Conservation (phyloP, 2,888 invertebrate genomes). For the Calliphora vomitoria region DNA sequence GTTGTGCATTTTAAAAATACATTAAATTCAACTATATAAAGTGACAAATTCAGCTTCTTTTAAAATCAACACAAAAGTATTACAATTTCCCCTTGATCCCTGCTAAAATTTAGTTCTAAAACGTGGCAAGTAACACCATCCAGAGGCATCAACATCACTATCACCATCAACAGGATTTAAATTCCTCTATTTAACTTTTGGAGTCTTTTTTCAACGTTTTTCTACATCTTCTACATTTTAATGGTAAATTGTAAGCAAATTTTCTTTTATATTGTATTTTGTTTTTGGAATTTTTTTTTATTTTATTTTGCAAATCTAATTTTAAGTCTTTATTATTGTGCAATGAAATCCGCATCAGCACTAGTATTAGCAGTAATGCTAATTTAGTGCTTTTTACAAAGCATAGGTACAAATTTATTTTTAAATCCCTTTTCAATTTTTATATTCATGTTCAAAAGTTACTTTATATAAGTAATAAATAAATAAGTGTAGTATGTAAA, state of each 20-base stretch:
- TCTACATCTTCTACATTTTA: slow-evolving; percentile 53
- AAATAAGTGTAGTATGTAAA: too few relatives aligned
- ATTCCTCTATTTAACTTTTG: slow-evolving; percentile 15
- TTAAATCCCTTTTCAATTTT: too few relatives aligned
- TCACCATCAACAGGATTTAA: slow-evolving; percentile 48
- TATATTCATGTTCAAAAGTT: too few relatives aligned
- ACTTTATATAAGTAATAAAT: too few relatives aligned
- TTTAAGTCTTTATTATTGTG: slow-evolving; percentile 53
- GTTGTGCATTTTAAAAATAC: slow-evolving; percentile 58
- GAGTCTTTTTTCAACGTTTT: slow-evolving; percentile 25
- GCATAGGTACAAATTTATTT: too few relatives aligned
- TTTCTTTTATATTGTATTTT: slow-evolving; percentile 51
- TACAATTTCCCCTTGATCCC: background rate
- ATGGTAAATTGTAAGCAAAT: slow-evolving; percentile 74
- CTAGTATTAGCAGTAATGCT: slow-evolving; percentile 4
- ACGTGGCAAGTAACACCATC: background rate
- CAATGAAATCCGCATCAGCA: slow-evolving; percentile 14
- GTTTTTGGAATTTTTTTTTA: background rate
- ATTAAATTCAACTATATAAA: background rate
- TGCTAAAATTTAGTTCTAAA: background rate
- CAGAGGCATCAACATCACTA: background rate
- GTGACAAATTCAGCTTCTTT: slow-evolving; percentile 20
- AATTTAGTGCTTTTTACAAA: slow-evolving; percentile 21
- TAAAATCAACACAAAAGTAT: background rate
- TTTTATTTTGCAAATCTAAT: slow-evolving; percentile 50